Base-by-base conservation (phyloP, 2,797 vertebrate species). In the Myotis findleyi region DNA sequence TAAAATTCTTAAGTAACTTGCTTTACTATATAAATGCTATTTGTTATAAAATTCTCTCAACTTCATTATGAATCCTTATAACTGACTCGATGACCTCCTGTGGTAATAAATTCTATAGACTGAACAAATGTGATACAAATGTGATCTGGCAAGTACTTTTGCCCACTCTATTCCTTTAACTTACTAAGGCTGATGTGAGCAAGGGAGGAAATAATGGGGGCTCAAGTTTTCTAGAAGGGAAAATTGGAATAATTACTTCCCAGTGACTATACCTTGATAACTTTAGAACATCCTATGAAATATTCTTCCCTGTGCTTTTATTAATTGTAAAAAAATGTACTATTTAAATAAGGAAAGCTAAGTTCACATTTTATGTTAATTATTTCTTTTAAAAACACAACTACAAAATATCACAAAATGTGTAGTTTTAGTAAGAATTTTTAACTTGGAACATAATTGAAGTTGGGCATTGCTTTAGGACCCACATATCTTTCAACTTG, bases 41-140 rank as follows among this genome's bases (percentile, higher is more conserved):
- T 95, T 81, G 76, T 90, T 93, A 93, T 87, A 92, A 96, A 96
- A 96, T 90, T 96, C 85, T 93, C 30, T 82, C 72, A 89, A 81
- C 33, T 17, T 92, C 91, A 92, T 89, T 95, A 93, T 92, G 57
- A 95, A 87, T 64, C 93, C 62, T 95, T 94, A 86, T 21, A 95
- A 77, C 51, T 93, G 87, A 51, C 68, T 94, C 95, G 79, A 87
- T 94, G 93, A 83, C n/a, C 69, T 88, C 38, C 23, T 77, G 2
- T 73, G 75, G 87, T 53, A 95, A 94, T 95, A 95, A 96, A 94
- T 95, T 75, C 53, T 68, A 76, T 44, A 44, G 57, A 55, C 71
- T 91, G 72, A 82, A 94, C 72, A 89, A 95, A n/a, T n/a, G n/a
- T n/a, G n/a, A n/a, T n/a, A n/a, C n/a, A n/a, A n/a, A 95, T 71